Evolutionary conservation across 2,113 vertebrate species (phyloP).

Genomic region (Rhegmatorhina hoffmannsi): DNA sequence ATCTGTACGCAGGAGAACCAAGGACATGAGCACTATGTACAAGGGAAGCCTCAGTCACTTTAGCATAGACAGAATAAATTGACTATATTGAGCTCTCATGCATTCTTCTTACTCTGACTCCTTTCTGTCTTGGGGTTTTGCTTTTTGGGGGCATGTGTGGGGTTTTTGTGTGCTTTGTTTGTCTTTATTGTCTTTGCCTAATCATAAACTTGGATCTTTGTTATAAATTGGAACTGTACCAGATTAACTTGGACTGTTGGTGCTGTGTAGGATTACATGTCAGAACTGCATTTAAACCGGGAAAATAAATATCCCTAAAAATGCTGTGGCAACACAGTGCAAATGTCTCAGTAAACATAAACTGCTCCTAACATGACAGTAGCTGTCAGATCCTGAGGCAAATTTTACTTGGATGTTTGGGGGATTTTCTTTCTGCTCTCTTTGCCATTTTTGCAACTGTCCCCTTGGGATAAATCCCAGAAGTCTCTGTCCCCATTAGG

Average conservation of each 20-base stretch:
- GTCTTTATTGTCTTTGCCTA: neutral
- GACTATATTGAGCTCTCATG: fast-evolving
- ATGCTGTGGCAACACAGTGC: neutral
- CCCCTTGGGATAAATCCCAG: constrained; percentile 21
- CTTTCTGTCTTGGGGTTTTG: neutral
- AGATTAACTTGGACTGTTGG: neutral
- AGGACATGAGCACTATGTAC: neutral
- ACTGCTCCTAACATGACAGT: neutral
- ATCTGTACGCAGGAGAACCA: neutral
- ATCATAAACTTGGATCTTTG: neutral
- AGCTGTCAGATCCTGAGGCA: neutral
- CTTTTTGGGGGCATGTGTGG: neutral
- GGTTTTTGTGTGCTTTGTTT: neutral
- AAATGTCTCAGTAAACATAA: neutral
- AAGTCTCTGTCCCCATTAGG: constrained; percentile 29
- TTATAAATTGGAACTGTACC: neutral
- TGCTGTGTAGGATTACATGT: neutral
- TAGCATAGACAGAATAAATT: neutral
- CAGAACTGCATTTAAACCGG: neutral
- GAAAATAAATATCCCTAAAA: neutral
- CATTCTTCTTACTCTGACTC: neutral
- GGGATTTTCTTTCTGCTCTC: neutral
- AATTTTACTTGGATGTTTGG: neutral
- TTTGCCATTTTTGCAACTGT: neutral
- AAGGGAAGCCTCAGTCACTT: neutral